Evolutionary conservation across 2,797 vertebrate species (phyloP).

Genomic region (Acanthurus lineatus): DNA sequence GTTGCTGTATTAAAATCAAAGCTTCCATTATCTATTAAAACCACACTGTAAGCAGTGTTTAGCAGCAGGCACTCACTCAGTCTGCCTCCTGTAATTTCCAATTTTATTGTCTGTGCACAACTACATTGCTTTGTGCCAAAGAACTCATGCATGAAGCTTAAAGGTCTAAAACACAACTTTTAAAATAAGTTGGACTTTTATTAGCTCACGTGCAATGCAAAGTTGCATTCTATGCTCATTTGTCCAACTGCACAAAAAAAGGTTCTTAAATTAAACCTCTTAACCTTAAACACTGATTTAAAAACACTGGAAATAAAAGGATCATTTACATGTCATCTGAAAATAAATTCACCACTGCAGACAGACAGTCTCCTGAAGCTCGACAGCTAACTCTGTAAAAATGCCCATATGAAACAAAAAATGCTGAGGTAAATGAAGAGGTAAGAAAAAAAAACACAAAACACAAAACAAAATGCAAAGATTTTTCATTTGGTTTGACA

Average conservation of each 20-base stretch:
- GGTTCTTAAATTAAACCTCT: too few species aligned
- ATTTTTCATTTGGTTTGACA: neutral
- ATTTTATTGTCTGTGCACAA: conserved; percentile 4
- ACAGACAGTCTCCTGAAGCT: too few species aligned
- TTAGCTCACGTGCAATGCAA: neutral
- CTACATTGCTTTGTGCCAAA: conserved; percentile 1
- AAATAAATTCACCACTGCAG: too few species aligned
- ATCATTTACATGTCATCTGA: too few species aligned
- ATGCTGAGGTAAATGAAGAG: too few species aligned
- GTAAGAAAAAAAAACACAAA: too few species aligned
- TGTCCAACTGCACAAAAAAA: conserved; percentile 3
- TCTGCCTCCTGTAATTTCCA: neutral
- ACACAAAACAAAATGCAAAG: neutral
- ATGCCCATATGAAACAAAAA: too few species aligned
- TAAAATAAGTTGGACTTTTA: conserved; percentile 3
- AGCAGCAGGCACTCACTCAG: neutral
- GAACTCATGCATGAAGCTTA: neutral
- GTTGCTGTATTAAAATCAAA: conserved; percentile 15
- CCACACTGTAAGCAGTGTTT: neutral
- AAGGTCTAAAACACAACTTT: neutral
- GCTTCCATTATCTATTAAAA: conserved; percentile 13
- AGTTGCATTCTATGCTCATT: neutral
- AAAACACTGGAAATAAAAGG: too few species aligned
- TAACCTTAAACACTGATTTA: too few species aligned
- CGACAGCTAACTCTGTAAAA: too few species aligned